Base-by-base conservation (phyloP, 2,113 vertebrate genomes). In the Sula dactylatra region DNA sequence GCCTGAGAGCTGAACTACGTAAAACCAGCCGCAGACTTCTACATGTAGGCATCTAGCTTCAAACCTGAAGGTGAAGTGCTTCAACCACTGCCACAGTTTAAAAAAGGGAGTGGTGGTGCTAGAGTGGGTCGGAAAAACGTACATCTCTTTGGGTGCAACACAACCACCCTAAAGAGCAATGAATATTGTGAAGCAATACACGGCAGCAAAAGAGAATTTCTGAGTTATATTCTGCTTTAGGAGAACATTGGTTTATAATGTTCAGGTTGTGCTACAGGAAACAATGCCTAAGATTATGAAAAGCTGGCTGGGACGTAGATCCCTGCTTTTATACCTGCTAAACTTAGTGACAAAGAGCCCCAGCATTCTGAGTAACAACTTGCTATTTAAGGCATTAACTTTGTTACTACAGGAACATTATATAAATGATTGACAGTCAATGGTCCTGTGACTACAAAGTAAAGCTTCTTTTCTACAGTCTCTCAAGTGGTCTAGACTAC, bases 71-170 rank as follows among this genome's bases (percentile, higher is more conserved):
- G 29, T 70, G 5, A 82, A 56, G 26, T 44, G 34, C 16, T 62
- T 71, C 49, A 71, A 80, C 15, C 24, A 67, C 44, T 42, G 6
- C 4, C 16, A 38, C 24, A 27, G 42, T 58, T 78, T 55, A 54
- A 78, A 29, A 54, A 62, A 20, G 26, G 3, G 1, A 32, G 9
- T 4, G 7, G 17, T 1, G 1, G 29, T 7, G 5, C 61, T 26
- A 38, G 14, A 9, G 6, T 2, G 81, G 31, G 20, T 55, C 15
- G 78, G 21, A 31, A 69, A 67, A 80, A 7, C 1, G 0, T 38
- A 64, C 6, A 7, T 31, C 24, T 42, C 24, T 82, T 17, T 34
- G 4, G 64, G 9, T 11, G 2, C 38, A 78, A 58, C 59, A 44
- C 32, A 44, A 73, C 25, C 77, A 58, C n/a, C 9, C 40, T 64